Conservation (phyloP, 2,113 vertebrate species). For the Mesitornis unicolor region DNA sequence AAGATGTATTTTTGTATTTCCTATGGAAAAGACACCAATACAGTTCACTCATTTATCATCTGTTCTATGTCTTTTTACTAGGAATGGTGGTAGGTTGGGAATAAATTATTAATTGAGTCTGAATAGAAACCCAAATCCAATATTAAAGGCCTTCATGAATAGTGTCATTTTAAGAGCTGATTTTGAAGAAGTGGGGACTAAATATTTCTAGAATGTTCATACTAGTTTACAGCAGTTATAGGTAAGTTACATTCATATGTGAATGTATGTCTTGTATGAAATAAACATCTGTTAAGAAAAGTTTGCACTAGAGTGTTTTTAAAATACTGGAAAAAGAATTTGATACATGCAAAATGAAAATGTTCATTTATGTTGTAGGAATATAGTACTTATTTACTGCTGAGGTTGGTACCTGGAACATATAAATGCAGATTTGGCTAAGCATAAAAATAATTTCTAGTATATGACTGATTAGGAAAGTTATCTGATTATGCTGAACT, state of each 20-base stretch:
- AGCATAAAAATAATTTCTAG: neutral
- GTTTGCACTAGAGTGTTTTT: neutral
- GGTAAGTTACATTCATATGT: neutral
- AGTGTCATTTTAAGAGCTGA: neutral
- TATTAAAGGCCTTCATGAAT: neutral
- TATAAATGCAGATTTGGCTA: neutral
- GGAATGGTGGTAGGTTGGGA: neutral
- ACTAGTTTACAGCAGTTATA: neutral
- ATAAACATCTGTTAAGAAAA: neutral
- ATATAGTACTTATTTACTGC: neutral
- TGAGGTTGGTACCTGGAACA: neutral
- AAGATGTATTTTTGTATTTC: neutral
- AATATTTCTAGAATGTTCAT: neutral
- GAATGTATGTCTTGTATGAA: neutral
- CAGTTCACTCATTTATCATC: neutral
- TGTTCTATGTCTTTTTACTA: neutral
- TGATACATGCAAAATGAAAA: neutral
- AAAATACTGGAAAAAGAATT: neutral
- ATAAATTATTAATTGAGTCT: neutral
- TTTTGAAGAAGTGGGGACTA: neutral
- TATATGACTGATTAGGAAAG: neutral
- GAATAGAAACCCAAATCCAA: neutral
- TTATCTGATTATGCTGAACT: neutral
- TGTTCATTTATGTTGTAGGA: neutral
- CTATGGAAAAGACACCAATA: neutral